phyloP scores from a whole-genome alignment of 2,113 vertebrate genomes.

The Archocentrus centrarchus region DNA sequence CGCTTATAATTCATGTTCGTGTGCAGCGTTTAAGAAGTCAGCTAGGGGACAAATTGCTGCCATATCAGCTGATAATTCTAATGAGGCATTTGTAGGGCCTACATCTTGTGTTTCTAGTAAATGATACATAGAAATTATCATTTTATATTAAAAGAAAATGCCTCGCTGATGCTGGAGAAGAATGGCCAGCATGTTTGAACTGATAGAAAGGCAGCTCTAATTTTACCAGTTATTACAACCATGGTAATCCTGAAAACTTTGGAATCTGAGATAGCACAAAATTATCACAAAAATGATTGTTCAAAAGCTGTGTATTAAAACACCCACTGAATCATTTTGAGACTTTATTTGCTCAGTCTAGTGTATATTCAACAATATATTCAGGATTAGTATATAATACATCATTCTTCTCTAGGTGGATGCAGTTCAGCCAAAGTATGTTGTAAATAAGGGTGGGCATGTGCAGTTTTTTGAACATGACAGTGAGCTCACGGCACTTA shows the following conservation, averaged over 20 bases:
- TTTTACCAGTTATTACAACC: background rate
- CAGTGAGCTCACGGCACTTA: background rate
- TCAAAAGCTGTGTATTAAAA: background rate
- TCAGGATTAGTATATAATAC: background rate
- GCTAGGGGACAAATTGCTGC: background rate
- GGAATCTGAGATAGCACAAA: background rate
- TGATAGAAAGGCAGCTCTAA: background rate
- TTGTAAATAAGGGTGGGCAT: background rate
- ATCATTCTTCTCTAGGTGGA: background rate
- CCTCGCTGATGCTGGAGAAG: background rate
- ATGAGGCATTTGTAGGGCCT: background rate
- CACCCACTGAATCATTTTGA: background rate
- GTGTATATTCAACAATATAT: background rate
- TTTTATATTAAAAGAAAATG: background rate
- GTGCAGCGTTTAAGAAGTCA: conserved; percentile 3
- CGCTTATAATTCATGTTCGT: background rate
- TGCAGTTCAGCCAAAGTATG: background rate
- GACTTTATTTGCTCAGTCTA: background rate
- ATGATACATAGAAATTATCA: background rate
- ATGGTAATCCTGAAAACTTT: background rate
- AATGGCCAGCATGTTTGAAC: background rate
- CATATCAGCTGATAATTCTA: background rate
- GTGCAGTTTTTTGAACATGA: background rate
- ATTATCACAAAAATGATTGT: background rate
- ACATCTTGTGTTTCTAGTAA: background rate